These are phyloP conservation scores for Anthrax anthrax DNA, from an alignment of 2,888 invertebrate genomes.

Conservation along the genomic window DNA sequence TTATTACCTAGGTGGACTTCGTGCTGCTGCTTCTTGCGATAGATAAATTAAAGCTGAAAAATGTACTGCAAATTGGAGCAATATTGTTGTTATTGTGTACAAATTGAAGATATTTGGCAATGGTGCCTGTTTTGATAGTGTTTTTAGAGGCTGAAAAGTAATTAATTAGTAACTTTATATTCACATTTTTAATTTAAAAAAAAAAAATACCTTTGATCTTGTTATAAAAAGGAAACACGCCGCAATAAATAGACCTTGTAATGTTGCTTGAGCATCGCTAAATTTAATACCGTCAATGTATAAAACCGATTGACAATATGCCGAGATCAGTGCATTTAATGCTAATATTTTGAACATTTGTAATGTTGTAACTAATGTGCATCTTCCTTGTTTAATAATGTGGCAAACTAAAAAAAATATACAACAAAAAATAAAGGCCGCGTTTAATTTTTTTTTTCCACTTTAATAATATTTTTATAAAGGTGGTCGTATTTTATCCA, in stretches of 20 bases:
- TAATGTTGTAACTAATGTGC: constrained; percentile 95
- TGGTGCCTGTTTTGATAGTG: constrained; percentile 84
- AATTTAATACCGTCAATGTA: constrained; percentile 97
- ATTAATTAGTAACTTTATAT: background rate
- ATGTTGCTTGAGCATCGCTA: constrained; percentile 92
- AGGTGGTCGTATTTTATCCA: no score
- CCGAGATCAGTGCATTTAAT: constrained; percentile 89
- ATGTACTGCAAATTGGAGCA: constrained; percentile 89
- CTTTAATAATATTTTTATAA: no score
- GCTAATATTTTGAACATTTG: constrained; percentile 99
- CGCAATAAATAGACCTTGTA: constrained; percentile 90
- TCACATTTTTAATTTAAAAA: background rate
- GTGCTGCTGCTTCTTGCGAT: constrained; percentile 61
- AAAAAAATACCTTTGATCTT: constrained; percentile 90
- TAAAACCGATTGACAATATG: constrained; percentile 96
- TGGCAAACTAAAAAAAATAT: constrained; percentile 69
- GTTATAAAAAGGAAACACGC: constrained; percentile 98
- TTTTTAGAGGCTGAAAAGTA: constrained; percentile 65
- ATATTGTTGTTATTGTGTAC: constrained; percentile 90
- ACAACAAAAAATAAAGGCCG: background rate
- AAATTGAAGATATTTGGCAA: constrained; percentile 97
- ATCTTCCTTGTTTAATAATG: constrained; percentile 98
- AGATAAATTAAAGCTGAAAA: constrained; percentile 82
- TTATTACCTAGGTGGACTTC: constrained; percentile 59
- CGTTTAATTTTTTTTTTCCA: no score